These are phyloP conservation scores for Phymanthus crucifer DNA, from an alignment of 92 coral and sea anemone genomes.

Conservation along the genomic window DNA sequence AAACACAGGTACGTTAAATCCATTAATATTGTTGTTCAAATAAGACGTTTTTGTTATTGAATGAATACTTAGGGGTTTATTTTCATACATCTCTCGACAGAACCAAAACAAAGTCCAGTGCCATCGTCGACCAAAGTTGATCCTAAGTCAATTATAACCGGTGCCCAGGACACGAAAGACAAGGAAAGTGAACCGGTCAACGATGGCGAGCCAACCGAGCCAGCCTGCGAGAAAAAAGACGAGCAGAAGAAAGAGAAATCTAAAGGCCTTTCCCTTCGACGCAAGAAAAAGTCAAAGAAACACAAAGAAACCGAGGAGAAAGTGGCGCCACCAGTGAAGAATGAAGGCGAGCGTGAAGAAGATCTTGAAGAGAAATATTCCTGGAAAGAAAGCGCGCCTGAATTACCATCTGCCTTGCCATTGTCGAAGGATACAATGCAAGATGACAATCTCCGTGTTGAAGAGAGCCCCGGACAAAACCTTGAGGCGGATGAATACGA, in stretches of 20 bases:
- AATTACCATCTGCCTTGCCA: background rate
- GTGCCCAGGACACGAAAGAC: conserved; percentile 6
- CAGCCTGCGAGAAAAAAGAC: conserved; percentile 3
- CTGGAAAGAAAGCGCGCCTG: conserved; percentile 3
- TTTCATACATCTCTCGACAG: background rate
- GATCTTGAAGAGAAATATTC: background rate
- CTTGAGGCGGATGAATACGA: conserved; percentile 14
- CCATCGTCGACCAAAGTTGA: background rate
- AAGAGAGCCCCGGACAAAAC: background rate
- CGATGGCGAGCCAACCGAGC: conserved; percentile 3
- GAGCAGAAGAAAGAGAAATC: conserved; percentile 17
- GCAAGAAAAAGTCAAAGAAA: conserved; percentile 20
- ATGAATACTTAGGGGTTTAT: background rate
- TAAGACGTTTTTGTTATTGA: background rate
- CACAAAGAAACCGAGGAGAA: background rate
- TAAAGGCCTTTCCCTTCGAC: conserved; percentile 9
- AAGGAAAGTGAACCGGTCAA: background rate
- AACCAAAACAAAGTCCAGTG: conserved; percentile 8
- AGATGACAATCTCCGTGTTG: background rate
- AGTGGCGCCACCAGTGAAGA: conserved; percentile 15
- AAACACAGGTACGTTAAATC: background rate
- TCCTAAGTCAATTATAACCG: background rate
- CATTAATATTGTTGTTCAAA: background rate
- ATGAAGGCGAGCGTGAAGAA: conserved; percentile 17
- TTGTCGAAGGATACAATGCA: background rate